Percentiles rank a stretch among this genome's conserved stretches.
Evolutionary conservation across 2,888 invertebrate species (phyloP).

Genomic region (Chrysolina oricalcia): DNA sequence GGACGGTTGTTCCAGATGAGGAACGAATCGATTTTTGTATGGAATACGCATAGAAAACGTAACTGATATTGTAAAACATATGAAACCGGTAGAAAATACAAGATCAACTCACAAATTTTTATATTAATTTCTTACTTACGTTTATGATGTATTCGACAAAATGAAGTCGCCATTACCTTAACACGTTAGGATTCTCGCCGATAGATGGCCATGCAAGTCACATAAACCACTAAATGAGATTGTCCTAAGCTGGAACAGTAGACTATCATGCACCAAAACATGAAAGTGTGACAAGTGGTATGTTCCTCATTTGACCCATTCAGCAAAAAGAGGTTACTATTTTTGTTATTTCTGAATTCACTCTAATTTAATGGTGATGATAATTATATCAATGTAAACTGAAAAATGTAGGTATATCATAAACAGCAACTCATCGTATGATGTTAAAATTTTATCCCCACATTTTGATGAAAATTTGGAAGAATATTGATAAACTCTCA

Average conservation of each 20-base stretch:
- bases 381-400: too few species aligned
- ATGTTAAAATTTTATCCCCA: too few species aligned
- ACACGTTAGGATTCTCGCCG: neutral
- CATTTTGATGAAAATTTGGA: too few species aligned
- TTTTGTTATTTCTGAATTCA: too few species aligned
- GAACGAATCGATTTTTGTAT: neutral
- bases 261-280: neutral
- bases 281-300: slow-evolving; percentile 16
- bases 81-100: neutral
- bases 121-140: neutral
- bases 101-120: slow-evolving; percentile 10
- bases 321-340: neutral
- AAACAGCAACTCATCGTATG: too few species aligned
- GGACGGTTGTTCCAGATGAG: slow-evolving; percentile 3
- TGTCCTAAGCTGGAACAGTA: neutral
- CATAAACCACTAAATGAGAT: neutral
- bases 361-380: too few species aligned
- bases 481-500: too few species aligned
- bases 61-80: slow-evolving; percentile 6
- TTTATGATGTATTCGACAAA: slow-evolving; percentile 1
- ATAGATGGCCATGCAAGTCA: slow-evolving; percentile 5
- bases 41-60: neutral
- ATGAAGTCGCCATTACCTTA: slow-evolving; percentile 10
- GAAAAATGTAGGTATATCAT: too few species aligned
- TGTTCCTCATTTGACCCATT: slow-evolving; percentile 3